Evolutionary conservation across 1,140 invertebrate species (phyloP).

Genomic region (Leptestheria dahalacensis): DNA sequence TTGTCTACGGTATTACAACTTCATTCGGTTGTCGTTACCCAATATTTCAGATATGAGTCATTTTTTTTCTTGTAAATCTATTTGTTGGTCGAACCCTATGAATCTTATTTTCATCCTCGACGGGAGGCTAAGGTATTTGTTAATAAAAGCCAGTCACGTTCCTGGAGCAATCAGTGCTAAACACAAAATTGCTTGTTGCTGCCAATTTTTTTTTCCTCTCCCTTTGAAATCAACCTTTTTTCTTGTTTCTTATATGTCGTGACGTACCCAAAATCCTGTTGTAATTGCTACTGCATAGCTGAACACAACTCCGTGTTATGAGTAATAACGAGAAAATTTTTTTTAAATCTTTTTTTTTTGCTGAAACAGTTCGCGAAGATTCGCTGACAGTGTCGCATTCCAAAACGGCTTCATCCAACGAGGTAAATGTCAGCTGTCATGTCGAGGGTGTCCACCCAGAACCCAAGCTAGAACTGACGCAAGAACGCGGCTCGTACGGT

Average conservation of each 20-base stretch:
- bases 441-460: conserved; percentile 20
- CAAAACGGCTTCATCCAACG: conserved; percentile 9
- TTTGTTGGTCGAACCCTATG: too few species aligned
- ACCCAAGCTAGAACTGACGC: conserved; percentile 18
- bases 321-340: neutral
- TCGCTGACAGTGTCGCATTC: conserved; percentile 14
- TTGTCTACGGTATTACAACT: conserved; percentile 35
- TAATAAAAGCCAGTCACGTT: too few species aligned
- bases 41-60: too few species aligned
- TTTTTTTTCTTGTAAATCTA: too few species aligned
- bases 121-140: too few species aligned
- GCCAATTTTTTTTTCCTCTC: neutral
- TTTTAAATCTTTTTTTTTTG: neutral
- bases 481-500: conserved; percentile 2
- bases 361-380: conserved; percentile 17
- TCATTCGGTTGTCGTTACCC: too few species aligned
- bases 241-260: too few species aligned
- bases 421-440: conserved; percentile 19
- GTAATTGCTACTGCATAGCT: too few species aligned
- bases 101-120: too few species aligned
- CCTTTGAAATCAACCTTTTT: neutral
- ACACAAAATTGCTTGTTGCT: neutral
- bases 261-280: too few species aligned
- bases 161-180: too few species aligned
- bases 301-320: too few species aligned